Percentiles rank a stretch among this genome's conserved stretches.
Conservation (phyloP, 2,888 invertebrate species). For the Neoaliturus tenellus region DNA sequence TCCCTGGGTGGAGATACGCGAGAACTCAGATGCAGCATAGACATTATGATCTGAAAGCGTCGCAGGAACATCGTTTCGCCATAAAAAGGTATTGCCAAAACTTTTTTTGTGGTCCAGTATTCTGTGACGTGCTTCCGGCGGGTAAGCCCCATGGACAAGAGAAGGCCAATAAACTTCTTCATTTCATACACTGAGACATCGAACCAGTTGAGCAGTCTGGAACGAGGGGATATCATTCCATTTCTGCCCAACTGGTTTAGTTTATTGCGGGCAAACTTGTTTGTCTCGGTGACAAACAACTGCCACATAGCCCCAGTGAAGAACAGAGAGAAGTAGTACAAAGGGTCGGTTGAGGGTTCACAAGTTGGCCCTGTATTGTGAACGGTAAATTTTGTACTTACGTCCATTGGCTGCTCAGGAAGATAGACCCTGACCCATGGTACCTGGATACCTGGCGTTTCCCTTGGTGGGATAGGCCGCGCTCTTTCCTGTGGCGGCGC, state of each 20-base stretch:
- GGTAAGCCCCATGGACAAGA: background rate
- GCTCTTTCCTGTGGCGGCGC: no score
- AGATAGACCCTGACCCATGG: background rate
- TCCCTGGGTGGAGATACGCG: no score
- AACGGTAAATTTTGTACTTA: background rate
- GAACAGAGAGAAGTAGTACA: background rate
- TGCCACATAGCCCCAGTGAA: background rate
- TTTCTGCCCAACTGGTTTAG: background rate
- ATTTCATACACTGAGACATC: background rate
- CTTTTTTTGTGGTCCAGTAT: no score
- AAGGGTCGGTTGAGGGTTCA: background rate
- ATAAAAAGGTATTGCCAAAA: no score
- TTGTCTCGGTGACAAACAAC: background rate
- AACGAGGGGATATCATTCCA: background rate
- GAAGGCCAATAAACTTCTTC: constrained; percentile 7
- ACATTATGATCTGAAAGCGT: no score
- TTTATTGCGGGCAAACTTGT: background rate
- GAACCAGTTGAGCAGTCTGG: background rate
- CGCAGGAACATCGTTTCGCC: no score
- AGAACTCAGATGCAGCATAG: no score
- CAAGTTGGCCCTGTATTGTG: background rate
- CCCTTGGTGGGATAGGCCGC: background rate
- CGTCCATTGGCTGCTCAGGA: background rate
- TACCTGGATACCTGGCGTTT: background rate
- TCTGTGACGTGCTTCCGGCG: background rate